These are phyloP conservation scores for Sylvilagus floridanus DNA, from an alignment of 2,797 vertebrate genomes.

Conservation along the genomic window DNA sequence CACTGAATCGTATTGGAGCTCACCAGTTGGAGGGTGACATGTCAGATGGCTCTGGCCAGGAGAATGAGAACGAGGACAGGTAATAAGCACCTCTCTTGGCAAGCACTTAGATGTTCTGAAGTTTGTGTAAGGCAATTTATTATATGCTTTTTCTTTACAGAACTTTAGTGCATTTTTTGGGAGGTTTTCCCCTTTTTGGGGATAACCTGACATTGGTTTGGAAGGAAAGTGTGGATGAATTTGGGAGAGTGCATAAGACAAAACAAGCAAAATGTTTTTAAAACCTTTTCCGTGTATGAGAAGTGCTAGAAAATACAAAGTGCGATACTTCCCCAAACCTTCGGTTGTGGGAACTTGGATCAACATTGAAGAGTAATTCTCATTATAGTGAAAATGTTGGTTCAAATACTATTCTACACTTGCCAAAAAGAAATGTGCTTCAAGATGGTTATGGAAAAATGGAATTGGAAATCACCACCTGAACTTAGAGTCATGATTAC, in stretches of 20 bases:
- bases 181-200: constrained; percentile 65
- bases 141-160: constrained; percentile 94
- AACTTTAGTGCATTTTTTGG: constrained; percentile 95
- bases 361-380: constrained; percentile 93
- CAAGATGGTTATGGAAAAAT: too few relatives aligned
- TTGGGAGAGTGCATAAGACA: constrained; percentile 87
- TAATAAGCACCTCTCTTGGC: constrained; percentile 89
- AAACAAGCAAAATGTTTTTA: constrained; percentile 88
- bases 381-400: constrained; percentile 92
- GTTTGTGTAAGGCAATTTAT: constrained; percentile 96
- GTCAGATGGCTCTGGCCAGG: constrained; percentile 96
- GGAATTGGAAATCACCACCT: too few relatives aligned
- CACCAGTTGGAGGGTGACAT: constrained; percentile 95
- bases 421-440: constrained; percentile 81
- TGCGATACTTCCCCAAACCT: constrained; percentile 96
- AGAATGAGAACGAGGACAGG: constrained; percentile 95
- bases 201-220: constrained; percentile 92
- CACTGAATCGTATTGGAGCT: constrained; percentile 95
- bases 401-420: constrained; percentile 92
- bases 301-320: constrained; percentile 93
- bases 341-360: constrained; percentile 91
- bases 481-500: too few relatives aligned
- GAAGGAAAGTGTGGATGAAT: constrained; percentile 90
- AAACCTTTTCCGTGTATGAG: constrained; percentile 87
- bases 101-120: constrained; percentile 90